Base-by-base conservation (phyloP, 1,140 invertebrate genomes). In the Neodiprion virginianus region DNA sequence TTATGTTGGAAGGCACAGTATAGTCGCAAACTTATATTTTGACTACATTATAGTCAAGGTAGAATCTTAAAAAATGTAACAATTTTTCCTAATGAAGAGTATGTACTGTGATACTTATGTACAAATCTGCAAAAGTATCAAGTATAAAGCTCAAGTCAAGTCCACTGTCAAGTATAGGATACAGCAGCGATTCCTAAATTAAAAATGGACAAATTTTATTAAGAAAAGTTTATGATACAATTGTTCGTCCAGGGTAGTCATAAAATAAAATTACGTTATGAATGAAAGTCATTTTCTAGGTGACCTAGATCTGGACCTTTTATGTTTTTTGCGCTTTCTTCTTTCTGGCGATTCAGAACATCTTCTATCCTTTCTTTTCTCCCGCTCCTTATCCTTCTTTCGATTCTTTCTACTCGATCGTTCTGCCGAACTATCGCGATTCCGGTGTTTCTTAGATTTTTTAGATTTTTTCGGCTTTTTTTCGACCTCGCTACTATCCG, bases 361-460 rank as follows among this genome's bases (percentile, higher is more conserved):
- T 72, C 87, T 80, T 65, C 85, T 89, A 69, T 90, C 84, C 77
- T 81, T 87, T 76, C 80, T 86, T 72, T 82, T 89, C 74, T 90
- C 87, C 72, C 84, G 76, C 72, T 87, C 84, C 47, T 83, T 86
- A 72, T 86, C 81, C 67, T 83, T 85, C 72, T 81, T 86, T 73
- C 80, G 81, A 72, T 76, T 82, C 21, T 84, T 87, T 72, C 79
- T 82, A 74, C 76, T 87, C 0, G 80, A 78, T 61, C 80, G 78
- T 76, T 86, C 85, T 0, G 82, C 75, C 2, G 84, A 85, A 74
- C 76, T 83, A 65, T 81, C 79, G 10, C 78, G 78, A 71, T 61
- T 83, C 74, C 81, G 86, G 11, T 82, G 79, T 73, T 88, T 89
- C 75, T 90, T 90, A 10, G 84, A 88, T 53, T 89, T 85, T 75